Evolutionary conservation across 2,113 vertebrate genomes (phyloP).

Genomic region (Boulengeromyrus knoepffleri): DNA sequence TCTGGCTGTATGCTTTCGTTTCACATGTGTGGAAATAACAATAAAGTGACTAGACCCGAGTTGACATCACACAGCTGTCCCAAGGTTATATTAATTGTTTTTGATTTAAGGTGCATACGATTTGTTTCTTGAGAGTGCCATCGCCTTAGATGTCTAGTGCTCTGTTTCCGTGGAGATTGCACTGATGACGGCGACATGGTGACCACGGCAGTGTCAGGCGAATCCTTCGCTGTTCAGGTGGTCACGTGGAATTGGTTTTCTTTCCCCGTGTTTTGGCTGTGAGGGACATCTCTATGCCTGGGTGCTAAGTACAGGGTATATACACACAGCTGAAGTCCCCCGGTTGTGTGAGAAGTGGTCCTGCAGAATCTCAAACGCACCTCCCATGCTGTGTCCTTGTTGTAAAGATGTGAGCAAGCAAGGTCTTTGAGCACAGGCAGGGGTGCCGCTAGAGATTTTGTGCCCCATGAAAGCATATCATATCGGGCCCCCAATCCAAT

Average conservation of each 20-base stretch:
- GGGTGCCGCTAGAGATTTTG: neutral
- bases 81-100: neutral
- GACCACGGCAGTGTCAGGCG: neutral
- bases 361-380: neutral
- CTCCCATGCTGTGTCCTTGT: neutral
- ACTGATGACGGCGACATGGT: neutral
- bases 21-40: neutral
- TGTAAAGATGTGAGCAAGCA: neutral
- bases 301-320: neutral
- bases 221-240: neutral
- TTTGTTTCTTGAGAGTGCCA: neutral
- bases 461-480: neutral
- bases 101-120: neutral
- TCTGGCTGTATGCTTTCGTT: neutral
- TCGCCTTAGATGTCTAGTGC: neutral
- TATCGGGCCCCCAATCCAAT: neutral
- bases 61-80: neutral
- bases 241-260: neutral
- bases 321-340: neutral
- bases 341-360: neutral
- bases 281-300: neutral
- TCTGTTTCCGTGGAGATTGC: neutral
- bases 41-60: neutral
- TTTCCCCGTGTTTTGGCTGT: neutral
- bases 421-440: neutral